Evolutionary conservation across 1,140 invertebrate species (phyloP).

Genomic region (Dolichoris vasculosae): DNA sequence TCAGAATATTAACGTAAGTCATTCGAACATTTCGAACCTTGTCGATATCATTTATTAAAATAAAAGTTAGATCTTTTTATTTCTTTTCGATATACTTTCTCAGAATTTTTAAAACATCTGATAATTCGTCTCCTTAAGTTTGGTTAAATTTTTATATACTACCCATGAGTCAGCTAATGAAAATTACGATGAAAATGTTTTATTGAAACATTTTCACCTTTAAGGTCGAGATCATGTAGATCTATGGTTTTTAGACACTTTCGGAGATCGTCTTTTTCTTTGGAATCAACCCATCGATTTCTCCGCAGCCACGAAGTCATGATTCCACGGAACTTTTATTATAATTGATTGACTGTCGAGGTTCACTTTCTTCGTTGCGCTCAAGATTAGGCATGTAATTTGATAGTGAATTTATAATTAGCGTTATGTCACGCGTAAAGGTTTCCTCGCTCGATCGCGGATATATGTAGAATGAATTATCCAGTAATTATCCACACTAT

Average conservation of each 20-base stretch:
- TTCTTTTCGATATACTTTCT: not conserved
- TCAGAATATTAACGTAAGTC: not conserved
- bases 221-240: not conserved
- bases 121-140: not conserved
- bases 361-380: constrained; percentile 11
- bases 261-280: not conserved
- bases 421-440: not conserved
- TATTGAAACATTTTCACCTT: not conserved
- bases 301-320: not conserved
- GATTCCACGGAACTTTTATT: constrained; percentile 7
- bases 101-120: not conserved
- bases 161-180: not conserved
- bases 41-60: not conserved
- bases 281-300: constrained; percentile 24
- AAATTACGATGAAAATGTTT: not conserved
- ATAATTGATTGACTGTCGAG: constrained; percentile 11
- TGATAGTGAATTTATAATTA: constrained; percentile 27
- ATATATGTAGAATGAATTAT: not conserved
- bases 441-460: not conserved
- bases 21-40: not conserved
- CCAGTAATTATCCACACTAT: not conserved
- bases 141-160: not conserved
- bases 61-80: not conserved
- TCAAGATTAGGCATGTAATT: constrained; percentile 11
- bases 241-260: not conserved